Evolutionary conservation across 2,888 invertebrate species (phyloP), one percentile per base, ranked within the genome.

Genomic region (Endomychus coccineus): DNA sequence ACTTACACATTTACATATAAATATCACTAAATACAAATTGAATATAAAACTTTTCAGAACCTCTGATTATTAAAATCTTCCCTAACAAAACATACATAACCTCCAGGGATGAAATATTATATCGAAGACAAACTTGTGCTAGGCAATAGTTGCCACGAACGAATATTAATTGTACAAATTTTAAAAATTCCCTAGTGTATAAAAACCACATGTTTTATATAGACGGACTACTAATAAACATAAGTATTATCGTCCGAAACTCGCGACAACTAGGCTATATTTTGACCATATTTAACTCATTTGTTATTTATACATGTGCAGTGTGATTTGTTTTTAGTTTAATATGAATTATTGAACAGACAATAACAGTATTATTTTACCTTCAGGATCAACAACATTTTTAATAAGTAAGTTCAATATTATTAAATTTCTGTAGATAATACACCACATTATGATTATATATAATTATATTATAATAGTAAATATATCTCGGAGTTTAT

Each of bases 71-170:
- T 41, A 39, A 48, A 48, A 49, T 50, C 48, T 48, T 51, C 52
- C 44, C 52, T 42, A 47, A 44, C 46, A 49, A 48, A n/a, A 51
- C 36, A 45, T 36, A 42, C 47, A 44, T 38, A 48, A 42, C 53
- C 62, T 52, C 60, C 34, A 45, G 61, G 59, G 62, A 61, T 54
- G 58, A 54, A 60, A 59, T 46, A 42, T 48, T 52, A 59, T 53
- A 56, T 54, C n/a, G 48, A 47, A 52, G 50, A 55, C 55, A 56
- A 54, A 54, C 50, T 49, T 57, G 65, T 64, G 50, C 63, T 61
- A 64, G 64, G 58, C 63, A 58, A 55, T 54, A 62, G 60, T 61
- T 63, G 63, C 58, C 61, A 64, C 65, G 52, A 55, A 55, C 49
- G 42, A 51, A 54, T 51, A 42, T 38, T 34, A 39, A 38, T 43